Conservation (phyloP, 2,113 vertebrate genomes). For the Rhinopomastus cyanomelas region DNA sequence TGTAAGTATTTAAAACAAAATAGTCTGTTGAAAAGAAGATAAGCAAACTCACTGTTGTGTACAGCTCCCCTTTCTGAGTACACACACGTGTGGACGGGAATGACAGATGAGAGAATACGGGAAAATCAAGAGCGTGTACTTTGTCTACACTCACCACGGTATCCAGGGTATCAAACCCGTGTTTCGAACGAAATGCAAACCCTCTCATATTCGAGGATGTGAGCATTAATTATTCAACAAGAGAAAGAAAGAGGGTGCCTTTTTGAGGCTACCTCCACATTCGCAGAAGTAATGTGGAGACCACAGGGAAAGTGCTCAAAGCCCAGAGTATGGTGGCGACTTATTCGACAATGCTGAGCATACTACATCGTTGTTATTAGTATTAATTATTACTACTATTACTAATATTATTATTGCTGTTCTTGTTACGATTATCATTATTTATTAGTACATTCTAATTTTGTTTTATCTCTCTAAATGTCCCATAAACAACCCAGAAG, state of each 20-base stretch:
- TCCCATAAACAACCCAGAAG: background rate
- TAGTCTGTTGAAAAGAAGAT: background rate
- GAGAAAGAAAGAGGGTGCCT: constrained; percentile 38
- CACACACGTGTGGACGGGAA: background rate
- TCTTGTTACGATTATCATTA: too few relatives aligned
- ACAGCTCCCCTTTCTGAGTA: background rate
- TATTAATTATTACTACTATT: background rate
- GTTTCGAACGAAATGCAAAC: constrained; percentile 25
- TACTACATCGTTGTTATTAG: background rate
- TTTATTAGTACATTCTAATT: background rate
- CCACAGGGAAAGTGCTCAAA: constrained; percentile 44
- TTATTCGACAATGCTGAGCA: background rate
- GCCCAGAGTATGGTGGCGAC: background rate
- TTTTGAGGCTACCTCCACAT: constrained; percentile 21
- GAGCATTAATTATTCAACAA: constrained; percentile 42
- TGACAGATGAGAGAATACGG: constrained; percentile 14
- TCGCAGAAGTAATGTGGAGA: constrained; percentile 24
- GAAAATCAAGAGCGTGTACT: background rate
- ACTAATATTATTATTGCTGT: background rate
- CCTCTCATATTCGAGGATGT: constrained; percentile 22
- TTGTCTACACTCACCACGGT: background rate
- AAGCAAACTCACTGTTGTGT: background rate
- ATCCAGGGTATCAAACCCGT: constrained; percentile 5
- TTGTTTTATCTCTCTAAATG: background rate
- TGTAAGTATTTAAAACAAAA: constrained; percentile 1